Evolutionary conservation across 1,140 invertebrate genomes (phyloP).

Genomic region (Drosophila nasuta): DNA sequence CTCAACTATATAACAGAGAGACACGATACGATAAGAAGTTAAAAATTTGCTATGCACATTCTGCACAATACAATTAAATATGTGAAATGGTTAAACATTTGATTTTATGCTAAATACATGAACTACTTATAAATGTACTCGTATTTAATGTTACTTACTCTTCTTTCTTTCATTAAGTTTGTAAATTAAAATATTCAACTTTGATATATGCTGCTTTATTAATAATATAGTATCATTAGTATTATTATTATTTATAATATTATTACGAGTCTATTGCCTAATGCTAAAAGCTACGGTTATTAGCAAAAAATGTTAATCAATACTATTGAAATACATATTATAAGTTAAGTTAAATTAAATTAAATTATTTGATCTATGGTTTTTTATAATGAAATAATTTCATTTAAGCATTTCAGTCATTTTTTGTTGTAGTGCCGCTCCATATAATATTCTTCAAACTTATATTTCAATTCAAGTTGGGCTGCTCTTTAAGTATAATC

Average conservation of each 20-base stretch:
- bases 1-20: slow-evolving; percentile 68
- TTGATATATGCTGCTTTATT: slow-evolving; percentile 57
- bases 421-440: slow-evolving; percentile 45
- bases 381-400: slow-evolving; percentile 72
- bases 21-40: slow-evolving; percentile 58
- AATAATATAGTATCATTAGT: not conserved
- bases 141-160: slow-evolving; percentile 31
- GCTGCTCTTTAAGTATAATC: slow-evolving; percentile 44
- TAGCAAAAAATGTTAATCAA: slow-evolving; percentile 59
- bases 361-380: slow-evolving; percentile 49
- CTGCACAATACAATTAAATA: slow-evolving; percentile 47
- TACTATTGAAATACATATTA: slow-evolving; percentile 63
- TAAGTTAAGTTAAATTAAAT: slow-evolving; percentile 39
- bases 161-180: slow-evolving; percentile 43
- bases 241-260: slow-evolving; percentile 1
- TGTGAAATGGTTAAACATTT: slow-evolving; percentile 64
- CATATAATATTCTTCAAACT: slow-evolving; percentile 11
- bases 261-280: slow-evolving; percentile 28
- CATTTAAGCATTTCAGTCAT: slow-evolving; percentile 79
- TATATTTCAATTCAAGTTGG: slow-evolving; percentile 37
- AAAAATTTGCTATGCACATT: slow-evolving; percentile 66
- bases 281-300: slow-evolving; percentile 54
- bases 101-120: slow-evolving; percentile 58
- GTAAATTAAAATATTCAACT: slow-evolving; percentile 64
- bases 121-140: slow-evolving; percentile 39